phyloP scores from a whole-genome alignment of 2,888 invertebrate genomes.

The Temnothorax unifasciatus region DNA sequence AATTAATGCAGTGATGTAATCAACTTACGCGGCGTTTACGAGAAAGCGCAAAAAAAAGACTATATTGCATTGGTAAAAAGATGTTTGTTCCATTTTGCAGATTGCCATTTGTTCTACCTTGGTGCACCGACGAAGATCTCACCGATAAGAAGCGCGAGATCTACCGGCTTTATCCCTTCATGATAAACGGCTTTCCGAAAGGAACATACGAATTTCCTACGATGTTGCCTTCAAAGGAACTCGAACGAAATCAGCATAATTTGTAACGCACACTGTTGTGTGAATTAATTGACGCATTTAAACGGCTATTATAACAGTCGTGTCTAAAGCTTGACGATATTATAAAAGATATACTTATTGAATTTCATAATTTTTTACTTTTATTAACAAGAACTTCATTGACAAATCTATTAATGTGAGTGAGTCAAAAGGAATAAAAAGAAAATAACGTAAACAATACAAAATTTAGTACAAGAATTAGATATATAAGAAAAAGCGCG shows the following conservation, averaged over 20 bases:
- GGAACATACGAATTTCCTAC: conserved; percentile 73
- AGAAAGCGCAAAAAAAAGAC: neutral
- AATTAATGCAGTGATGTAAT: neutral
- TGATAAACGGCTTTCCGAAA: conserved; percentile 38
- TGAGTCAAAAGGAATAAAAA: neutral
- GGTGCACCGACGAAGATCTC: conserved; percentile 70
- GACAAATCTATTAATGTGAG: too few species aligned
- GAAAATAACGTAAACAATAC: neutral
- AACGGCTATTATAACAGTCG: neutral
- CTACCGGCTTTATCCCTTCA: conserved; percentile 71
- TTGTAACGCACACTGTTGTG: neutral
- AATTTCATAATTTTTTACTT: conserved; percentile 10
- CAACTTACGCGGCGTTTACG: neutral
- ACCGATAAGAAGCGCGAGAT: conserved; percentile 67
- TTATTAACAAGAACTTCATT: neutral
- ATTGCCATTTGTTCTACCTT: conserved; percentile 75
- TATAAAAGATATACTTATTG: neutral
- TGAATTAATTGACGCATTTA: neutral
- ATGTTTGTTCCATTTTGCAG: conserved; percentile 60
- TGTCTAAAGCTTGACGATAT: neutral
- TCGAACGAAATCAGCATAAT: neutral
- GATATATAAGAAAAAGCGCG: neutral
- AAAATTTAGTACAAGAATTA: conserved; percentile 3
- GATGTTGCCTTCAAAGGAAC: conserved; percentile 58
- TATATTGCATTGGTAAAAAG: neutral